phyloP scores from a whole-genome alignment of 2,888 invertebrate genomes.

The Tiphia femorata region DNA sequence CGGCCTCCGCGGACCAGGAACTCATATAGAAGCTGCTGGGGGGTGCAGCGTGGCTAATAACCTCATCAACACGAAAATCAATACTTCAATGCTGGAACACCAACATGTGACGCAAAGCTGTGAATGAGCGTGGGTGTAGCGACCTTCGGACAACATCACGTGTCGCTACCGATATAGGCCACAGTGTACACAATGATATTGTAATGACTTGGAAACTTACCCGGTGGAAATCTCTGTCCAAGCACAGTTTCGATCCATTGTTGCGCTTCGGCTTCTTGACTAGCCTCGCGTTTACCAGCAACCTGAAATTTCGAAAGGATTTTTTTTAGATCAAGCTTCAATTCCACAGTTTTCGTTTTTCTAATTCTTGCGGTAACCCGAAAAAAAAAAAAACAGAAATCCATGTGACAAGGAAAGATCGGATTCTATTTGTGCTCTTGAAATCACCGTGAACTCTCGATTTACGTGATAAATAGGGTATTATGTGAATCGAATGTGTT shows the following conservation, averaged over 20 bases:
- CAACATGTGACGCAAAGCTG: not conserved
- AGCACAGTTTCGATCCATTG: conserved; percentile 88
- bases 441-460: no score
- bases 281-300: conserved; percentile 84
- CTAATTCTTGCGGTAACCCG: no score
- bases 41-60: not conserved
- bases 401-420: no score
- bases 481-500: no score
- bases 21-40: conserved; percentile 27
- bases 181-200: not conserved
- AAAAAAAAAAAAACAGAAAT: not conserved
- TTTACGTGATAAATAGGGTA: no score
- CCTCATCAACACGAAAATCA: not conserved
- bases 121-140: not conserved
- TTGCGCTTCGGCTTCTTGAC: conserved; percentile 85
- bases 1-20: conserved; percentile 52
- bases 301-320: conserved; percentile 72
- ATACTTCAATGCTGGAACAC: not conserved
- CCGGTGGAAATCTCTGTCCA: conserved; percentile 81
- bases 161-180: not conserved
- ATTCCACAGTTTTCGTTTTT: no score
- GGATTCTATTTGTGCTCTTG: no score
- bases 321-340: conserved; percentile 5
- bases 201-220: conserved; percentile 53
- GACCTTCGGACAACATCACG: not conserved